These are phyloP conservation scores for Drosophila nannoptera DNA, from an alignment of 1,140 invertebrate genomes.

Conservation along the genomic window DNA sequence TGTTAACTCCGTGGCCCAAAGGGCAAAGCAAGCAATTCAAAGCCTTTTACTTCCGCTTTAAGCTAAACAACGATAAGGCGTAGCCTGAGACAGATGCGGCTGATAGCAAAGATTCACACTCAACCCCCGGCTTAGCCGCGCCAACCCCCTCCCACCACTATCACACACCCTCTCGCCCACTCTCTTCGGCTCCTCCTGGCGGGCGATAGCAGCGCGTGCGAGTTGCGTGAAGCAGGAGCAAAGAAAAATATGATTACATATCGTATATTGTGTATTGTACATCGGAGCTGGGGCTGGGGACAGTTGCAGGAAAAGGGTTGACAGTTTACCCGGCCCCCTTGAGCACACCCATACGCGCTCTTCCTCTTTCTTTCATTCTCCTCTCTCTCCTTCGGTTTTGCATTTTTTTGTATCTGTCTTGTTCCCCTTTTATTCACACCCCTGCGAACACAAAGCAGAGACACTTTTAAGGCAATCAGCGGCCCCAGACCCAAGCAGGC, in stretches of 20 bases:
- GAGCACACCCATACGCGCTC: too few relatives aligned
- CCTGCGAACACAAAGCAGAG: conserved; percentile 20
- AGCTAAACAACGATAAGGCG: conserved; percentile 45
- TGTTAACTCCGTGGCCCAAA: conserved; percentile 34
- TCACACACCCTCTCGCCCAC: not conserved
- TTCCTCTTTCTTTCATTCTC: too few relatives aligned
- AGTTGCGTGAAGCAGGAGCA: conserved; percentile 39
- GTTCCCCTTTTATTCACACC: not conserved
- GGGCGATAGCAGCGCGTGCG: conserved; percentile 37
- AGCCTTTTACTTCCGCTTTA: conserved; percentile 75
- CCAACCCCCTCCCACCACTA: not conserved
- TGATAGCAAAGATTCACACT: conserved; percentile 71
- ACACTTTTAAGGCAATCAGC: conserved; percentile 71
- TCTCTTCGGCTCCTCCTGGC: too few relatives aligned
- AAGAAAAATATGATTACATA: conserved; percentile 75
- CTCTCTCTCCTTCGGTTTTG: too few relatives aligned
- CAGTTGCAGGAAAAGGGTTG: conserved; percentile 57
- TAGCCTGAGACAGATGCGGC: conserved; percentile 61
- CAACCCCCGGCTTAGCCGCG: conserved; percentile 1
- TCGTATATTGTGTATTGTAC: conserved; percentile 59
- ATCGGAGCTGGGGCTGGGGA: conserved; percentile 12
- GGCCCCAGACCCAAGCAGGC: conserved; percentile 14
- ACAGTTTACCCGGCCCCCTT: conserved; percentile 45
- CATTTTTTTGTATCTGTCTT: not conserved
- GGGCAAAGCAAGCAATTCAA: conserved; percentile 60